phyloP scores from a whole-genome alignment of 2,888 invertebrate genomes.

The Tribolium freemani region DNA sequence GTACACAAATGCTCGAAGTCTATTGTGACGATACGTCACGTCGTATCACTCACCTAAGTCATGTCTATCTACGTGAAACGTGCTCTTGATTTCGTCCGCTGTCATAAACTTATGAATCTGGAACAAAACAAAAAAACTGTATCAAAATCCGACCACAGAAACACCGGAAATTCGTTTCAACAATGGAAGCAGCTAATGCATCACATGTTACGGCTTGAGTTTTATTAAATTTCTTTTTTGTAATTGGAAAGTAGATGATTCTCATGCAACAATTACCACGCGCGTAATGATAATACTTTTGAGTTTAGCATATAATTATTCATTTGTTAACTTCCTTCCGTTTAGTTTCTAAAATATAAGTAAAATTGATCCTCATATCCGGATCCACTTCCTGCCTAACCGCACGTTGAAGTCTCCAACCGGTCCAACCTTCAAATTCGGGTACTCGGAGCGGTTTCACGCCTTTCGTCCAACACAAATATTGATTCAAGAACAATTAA shows the following conservation, averaged over 20 bases:
- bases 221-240: slow-evolving; percentile 56
- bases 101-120: slow-evolving; percentile 94
- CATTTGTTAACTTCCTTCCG: slow-evolving; percentile 42
- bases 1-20: neutral
- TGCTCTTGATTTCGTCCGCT: slow-evolving; percentile 81
- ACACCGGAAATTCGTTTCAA: slow-evolving; percentile 27
- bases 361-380: slow-evolving; percentile 8
- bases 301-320: slow-evolving; percentile 22
- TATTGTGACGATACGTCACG: neutral
- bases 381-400: slow-evolving; percentile 3
- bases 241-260: slow-evolving; percentile 55
- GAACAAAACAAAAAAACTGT: slow-evolving; percentile 64
- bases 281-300: slow-evolving; percentile 38
- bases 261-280: slow-evolving; percentile 51
- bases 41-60: slow-evolving; percentile 70
- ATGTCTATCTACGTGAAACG: slow-evolving; percentile 87
- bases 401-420: slow-evolving; percentile 22
- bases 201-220: slow-evolving; percentile 44
- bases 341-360: slow-evolving; percentile 16
- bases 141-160: slow-evolving; percentile 40
- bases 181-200: slow-evolving; percentile 37
- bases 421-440: slow-evolving; percentile 1
- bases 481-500: neutral
- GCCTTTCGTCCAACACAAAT: neutral
- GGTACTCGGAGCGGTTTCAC: neutral